phyloP scores from a whole-genome alignment of 1,140 invertebrate genomes.

The Trissolcus basalis region DNA sequence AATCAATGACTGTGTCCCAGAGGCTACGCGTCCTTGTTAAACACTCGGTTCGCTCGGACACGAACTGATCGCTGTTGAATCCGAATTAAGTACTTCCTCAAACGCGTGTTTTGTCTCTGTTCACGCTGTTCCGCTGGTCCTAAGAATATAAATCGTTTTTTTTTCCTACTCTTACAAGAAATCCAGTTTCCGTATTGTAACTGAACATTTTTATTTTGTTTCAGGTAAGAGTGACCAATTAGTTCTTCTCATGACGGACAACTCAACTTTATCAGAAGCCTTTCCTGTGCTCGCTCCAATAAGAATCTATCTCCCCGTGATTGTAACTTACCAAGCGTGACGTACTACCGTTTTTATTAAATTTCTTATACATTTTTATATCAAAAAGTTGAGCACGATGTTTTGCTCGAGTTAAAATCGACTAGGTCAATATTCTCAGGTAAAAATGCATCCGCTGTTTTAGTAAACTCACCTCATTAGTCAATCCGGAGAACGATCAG shows the following conservation, averaged over 20 bases:
- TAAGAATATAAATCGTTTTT: too few relatives aligned
- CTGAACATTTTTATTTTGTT: conserved; percentile 17
- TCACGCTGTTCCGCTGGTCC: conserved; percentile 3
- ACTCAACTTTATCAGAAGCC: not conserved
- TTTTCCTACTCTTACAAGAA: too few relatives aligned
- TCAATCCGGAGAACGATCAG: too few relatives aligned
- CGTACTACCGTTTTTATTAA: conserved; percentile 39
- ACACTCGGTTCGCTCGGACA: conserved; percentile 17
- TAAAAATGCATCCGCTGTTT: too few relatives aligned
- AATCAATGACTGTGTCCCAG: conserved; percentile 14
- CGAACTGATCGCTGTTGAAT: conserved; percentile 20
- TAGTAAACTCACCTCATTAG: too few relatives aligned
- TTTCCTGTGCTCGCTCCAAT: conserved; percentile 8
- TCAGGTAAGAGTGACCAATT: conserved; percentile 31
- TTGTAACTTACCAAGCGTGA: conserved; percentile 31
- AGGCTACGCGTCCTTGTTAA: conserved; percentile 36
- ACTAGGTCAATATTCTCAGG: too few relatives aligned
- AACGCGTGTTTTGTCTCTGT: not conserved
- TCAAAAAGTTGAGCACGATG: too few relatives aligned
- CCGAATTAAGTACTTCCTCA: conserved; percentile 21
- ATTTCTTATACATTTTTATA: conserved; percentile 18
- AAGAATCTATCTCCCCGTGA: conserved; percentile 27
- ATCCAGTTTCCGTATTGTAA: not conserved
- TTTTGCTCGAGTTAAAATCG: too few relatives aligned
- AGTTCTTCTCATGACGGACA: not conserved